Evolutionary conservation across 2,888 invertebrate species (phyloP).

Genomic region (Cheilosia impressa): DNA sequence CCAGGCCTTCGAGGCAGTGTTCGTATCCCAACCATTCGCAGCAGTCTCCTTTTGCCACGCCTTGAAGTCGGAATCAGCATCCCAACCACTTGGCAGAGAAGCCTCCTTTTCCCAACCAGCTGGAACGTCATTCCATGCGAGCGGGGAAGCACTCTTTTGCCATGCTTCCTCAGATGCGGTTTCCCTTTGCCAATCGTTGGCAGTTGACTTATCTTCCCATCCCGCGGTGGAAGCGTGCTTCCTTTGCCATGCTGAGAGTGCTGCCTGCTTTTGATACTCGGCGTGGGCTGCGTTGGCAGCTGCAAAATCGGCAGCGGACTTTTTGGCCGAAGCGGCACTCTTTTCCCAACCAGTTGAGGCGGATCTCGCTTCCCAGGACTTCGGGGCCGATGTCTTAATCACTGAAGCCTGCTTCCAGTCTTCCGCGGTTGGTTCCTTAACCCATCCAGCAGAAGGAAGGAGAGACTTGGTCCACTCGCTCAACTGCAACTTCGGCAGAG

Average conservation of each 20-base stretch:
- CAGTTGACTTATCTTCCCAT: constrained; percentile 13
- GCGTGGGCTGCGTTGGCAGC: constrained; percentile 36
- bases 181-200: constrained; percentile 37
- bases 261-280: constrained; percentile 29
- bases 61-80: constrained; percentile 48
- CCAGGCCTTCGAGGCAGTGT: constrained; percentile 23
- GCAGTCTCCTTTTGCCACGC: constrained; percentile 46
- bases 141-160: constrained; percentile 32
- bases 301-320: constrained; percentile 19
- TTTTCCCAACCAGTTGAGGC: constrained; percentile 35
- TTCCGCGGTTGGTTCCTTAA: constrained; percentile 26
- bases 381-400: not conserved
- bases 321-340: not conserved
- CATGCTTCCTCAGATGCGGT: not conserved
- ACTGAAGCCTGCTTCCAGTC: constrained; percentile 36
- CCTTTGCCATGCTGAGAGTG: constrained; percentile 23
- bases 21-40: constrained; percentile 40
- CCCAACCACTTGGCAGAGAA: constrained; percentile 31
- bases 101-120: constrained; percentile 45
- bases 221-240: constrained; percentile 5
- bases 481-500: constrained; percentile 25
- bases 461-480: constrained; percentile 27
- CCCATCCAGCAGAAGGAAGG: constrained; percentile 11
- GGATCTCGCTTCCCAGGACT: constrained; percentile 37
- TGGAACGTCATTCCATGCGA: constrained; percentile 30